These are phyloP conservation scores for Anarhynchus alexandrinus DNA, from an alignment of 2,113 vertebrate genomes.

Conservation along the genomic window DNA sequence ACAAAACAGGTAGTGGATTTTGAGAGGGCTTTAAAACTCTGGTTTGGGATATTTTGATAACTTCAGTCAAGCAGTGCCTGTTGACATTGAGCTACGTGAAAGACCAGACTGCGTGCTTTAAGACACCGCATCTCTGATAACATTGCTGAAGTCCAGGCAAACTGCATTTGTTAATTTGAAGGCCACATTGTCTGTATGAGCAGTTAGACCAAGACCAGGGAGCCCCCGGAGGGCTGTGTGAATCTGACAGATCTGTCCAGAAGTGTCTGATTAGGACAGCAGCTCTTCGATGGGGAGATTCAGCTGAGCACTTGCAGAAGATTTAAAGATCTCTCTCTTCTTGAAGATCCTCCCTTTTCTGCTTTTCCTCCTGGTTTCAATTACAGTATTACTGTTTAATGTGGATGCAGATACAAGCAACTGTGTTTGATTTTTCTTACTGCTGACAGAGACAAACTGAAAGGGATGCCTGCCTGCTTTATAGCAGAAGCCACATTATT, in stretches of 20 bases:
- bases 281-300: neutral
- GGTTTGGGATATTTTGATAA: neutral
- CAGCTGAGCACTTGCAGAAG: neutral
- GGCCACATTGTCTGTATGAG: fast-evolving
- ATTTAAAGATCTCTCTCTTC: neutral
- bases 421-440: neutral
- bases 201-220: neutral
- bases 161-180: neutral
- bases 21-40: neutral
- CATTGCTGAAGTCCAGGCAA: neutral
- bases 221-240: neutral
- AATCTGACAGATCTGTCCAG: neutral
- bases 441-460: neutral
- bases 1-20: neutral
- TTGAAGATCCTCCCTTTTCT: neutral
- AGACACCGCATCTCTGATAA: fast-evolving
- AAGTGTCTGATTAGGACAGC: neutral
- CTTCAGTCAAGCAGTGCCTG: neutral
- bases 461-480: neutral
- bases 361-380: neutral
- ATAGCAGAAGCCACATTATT: neutral
- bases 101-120: neutral
- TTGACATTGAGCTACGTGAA: neutral
- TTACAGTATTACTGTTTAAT: neutral
- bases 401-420: neutral